Base-by-base conservation (phyloP, 2,113 vertebrate genomes). In the human (Homo sapiens) region DNA sequence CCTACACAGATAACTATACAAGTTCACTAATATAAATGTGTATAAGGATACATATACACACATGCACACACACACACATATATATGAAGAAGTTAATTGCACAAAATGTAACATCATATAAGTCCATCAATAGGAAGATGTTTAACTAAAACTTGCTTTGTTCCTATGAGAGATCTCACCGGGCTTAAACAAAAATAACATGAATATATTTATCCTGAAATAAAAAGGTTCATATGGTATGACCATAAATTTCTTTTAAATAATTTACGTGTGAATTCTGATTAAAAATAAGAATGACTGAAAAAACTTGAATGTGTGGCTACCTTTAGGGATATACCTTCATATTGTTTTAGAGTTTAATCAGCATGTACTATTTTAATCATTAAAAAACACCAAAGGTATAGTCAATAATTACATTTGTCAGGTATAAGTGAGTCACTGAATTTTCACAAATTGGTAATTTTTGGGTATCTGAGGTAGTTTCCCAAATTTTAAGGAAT, bases 381-480 rank as follows among this genome's bases (percentile, higher is more conserved):
- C 23, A 45, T 48, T 83, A 83, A 90, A 89, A 73, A 61, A 25
- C 20, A 93, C 23, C 20, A 78, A 76, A 89, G 6, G 18, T 59
- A 52, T 72, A 75, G 59, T 43, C 32, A 89, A 94, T 80, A 89
- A 80, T 78, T 78, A 32, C 16, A 48, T 61, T 35, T 73, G 73
- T 82, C 35, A 75, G 22, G 1, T 40, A 68, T n/a, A 93, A 38
- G 57, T 89, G 22, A 84, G 10, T 66, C 45, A 32, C 17, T 55
- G 40, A 61, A 92, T 86, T 93, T 97, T 93, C 55, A 40, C 10
- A 89, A 88, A 97, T 68, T 95, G 3, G 9, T 93, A 57, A 52
- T 89, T 92, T 96, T 83, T 90, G 4, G 68, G 7, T 61, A 68
- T 87, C 40, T 68, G n/a, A 87, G 35, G 30, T 43, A 88, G 22